Evolutionary conservation across 1,140 invertebrate species (phyloP).

Genomic region (Nasonia giraulti): DNA sequence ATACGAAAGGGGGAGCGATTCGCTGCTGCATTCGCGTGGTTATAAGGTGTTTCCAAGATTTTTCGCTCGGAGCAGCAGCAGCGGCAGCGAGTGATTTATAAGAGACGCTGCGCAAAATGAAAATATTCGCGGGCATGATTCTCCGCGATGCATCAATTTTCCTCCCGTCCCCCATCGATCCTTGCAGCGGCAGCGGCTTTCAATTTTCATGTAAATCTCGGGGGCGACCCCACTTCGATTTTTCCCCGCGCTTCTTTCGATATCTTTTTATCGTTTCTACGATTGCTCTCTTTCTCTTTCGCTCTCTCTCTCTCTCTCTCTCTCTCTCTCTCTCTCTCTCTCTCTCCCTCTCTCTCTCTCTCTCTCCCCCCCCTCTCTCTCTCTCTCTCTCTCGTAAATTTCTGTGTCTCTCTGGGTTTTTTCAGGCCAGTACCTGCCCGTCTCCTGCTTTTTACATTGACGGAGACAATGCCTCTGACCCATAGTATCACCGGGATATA

Average conservation of each 20-base stretch:
- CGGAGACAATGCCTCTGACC: background rate
- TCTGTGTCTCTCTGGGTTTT: background rate
- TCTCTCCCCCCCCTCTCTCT: background rate
- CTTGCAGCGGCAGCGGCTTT: slow-evolving; percentile 51
- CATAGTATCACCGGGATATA: background rate
- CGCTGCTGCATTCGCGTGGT: background rate
- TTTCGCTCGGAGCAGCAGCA: background rate
- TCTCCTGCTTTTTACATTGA: background rate
- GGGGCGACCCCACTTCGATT: background rate
- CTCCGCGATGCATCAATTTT: slow-evolving; percentile 62
- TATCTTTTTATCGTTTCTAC: slow-evolving; percentile 47
- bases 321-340: background rate
- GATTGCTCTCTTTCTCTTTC: slow-evolving; percentile 1
- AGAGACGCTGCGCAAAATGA: slow-evolving; percentile 49
- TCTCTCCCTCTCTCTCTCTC: background rate
- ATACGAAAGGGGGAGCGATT: background rate
- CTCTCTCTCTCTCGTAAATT: background rate
- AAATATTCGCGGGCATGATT: slow-evolving; percentile 56
- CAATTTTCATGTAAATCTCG: slow-evolving; percentile 68
- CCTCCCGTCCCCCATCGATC: slow-evolving; percentile 45
- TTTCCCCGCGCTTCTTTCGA: slow-evolving; percentile 32
- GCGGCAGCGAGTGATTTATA: slow-evolving; percentile 52
- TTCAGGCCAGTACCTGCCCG: background rate
- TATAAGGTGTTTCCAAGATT: slow-evolving; percentile 33
- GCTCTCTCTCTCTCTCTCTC: background rate